Evolutionary conservation across 2,888 invertebrate genomes (phyloP), one percentile per base, ranked within the genome.

Genomic region (Diaphora mendica): DNA sequence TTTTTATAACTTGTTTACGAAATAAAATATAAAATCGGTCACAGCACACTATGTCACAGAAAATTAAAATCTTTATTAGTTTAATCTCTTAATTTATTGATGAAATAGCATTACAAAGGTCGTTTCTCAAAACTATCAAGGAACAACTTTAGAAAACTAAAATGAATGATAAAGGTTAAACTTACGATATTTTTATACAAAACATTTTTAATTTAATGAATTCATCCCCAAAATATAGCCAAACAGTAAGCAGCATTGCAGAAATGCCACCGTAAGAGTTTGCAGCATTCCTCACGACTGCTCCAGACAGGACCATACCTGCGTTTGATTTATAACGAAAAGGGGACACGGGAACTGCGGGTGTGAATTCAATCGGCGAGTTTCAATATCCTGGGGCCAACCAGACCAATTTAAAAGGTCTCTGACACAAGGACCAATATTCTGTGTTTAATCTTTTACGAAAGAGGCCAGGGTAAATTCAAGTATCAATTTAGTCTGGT

Each of bases 271-370:
- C 86, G 86, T 81, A 87, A 87, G 87, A 88, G 87, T 85, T 86
- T 85, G 86, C 87, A 89, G 88, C 89, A 89, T 91, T 92, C 91
- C 91, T 92, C 90, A 87, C 89, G 89, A 90, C 90, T 94, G 92
- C 92, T 83, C 87, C 88, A 90, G 94, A 93, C 94, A 89, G 90
- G 91, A 89, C 88, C 90, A 88, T 93, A 94, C 93, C 95, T 95
- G 95, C 93, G 88, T 93, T 94, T 95, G 95, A 95, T 95, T 95
- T 95, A 95, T 94, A 94, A 92, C 91, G 89, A 92, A 91, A 87
- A 92, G 94, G 94, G 94, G 92, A 92, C 92, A 91, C 81, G 87
- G 82, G 88, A 91, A 89, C 90, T 89, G 90, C 89, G 91, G 91
- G 93, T 93, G 93, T 92, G 92, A 93, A 94, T 92, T 92, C 91